phyloP scores from a whole-genome alignment of 2,797 vertebrate species.

The Merluccius polli region DNA sequence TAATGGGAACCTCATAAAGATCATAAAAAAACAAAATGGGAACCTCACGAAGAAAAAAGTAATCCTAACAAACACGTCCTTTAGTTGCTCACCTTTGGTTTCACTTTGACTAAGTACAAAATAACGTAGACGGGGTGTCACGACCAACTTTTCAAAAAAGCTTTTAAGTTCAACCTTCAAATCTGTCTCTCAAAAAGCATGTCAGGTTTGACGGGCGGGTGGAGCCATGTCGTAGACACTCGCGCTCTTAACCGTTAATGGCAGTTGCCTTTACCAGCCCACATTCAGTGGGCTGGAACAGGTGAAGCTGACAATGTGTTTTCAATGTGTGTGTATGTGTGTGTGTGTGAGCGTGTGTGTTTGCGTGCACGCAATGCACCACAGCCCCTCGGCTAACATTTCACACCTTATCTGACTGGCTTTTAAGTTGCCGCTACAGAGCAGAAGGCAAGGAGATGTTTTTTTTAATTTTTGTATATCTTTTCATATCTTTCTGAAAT shows the following conservation, averaged over 20 bases:
- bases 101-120: conserved; percentile 32
- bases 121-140: conserved; percentile 28
- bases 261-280: not conserved
- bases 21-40: too few species aligned
- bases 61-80: conserved; percentile 26
- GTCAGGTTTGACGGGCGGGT: conserved; percentile 16
- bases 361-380: not conserved
- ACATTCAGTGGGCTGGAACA: not conserved
- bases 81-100: conserved; percentile 29
- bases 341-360: not conserved
- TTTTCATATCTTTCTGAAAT: not conserved
- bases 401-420: not conserved
- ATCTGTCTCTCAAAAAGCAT: conserved; percentile 28
- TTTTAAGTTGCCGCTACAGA: not conserved
- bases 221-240: not conserved
- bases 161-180: conserved; percentile 35
- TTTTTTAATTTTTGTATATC: not conserved
- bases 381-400: not conserved
- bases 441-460: not conserved
- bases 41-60: conserved; percentile 20
- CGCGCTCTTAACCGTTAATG: not conserved
- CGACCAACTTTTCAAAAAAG: conserved; percentile 30
- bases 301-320: not conserved
- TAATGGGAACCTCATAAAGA: too few species aligned
- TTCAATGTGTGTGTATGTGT: not conserved